A percentile compares a stretch with the other conserved stretches of the same genome.
Evolutionary conservation across 2,888 invertebrate species (phyloP).

Genomic region (Sinohyriopsis cumingii): DNA sequence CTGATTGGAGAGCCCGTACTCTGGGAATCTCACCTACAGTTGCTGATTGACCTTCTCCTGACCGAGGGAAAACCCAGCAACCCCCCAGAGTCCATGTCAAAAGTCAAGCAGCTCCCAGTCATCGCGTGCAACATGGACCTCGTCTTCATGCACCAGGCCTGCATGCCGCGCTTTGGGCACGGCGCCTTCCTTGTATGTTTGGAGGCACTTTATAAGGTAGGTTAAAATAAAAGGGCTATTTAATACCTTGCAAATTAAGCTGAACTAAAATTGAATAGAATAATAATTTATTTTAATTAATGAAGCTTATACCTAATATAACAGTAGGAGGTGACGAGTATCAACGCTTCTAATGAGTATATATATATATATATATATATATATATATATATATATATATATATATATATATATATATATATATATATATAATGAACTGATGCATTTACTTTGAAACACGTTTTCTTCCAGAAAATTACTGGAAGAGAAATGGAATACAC

Average conservation of each 20-base stretch:
- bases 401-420: no score
- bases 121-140: slow-evolving; percentile 72
- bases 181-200: slow-evolving; percentile 71
- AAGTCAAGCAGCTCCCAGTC: slow-evolving; percentile 65
- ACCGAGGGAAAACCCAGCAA: slow-evolving; percentile 68
- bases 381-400: no score
- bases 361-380: no score
- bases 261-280: neutral
- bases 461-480: slow-evolving; percentile 66
- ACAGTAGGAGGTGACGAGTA: no score
- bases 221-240: slow-evolving; percentile 5
- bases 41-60: slow-evolving; percentile 69
- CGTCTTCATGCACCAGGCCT: slow-evolving; percentile 71
- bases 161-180: slow-evolving; percentile 72
- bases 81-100: slow-evolving; percentile 46
- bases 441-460: neutral
- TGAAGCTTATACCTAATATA: no score
- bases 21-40: slow-evolving; percentile 71
- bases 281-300: no score
- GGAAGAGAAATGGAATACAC: slow-evolving; percentile 66
- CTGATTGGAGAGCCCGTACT: slow-evolving; percentile 70
- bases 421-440: neutral
- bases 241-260: neutral
- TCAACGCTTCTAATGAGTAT: no score
- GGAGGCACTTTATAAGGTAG: slow-evolving; percentile 69